These are phyloP conservation scores for Sphaeramia orbicularis DNA, from an alignment of 2,797 vertebrate species.

Conservation along the genomic window DNA sequence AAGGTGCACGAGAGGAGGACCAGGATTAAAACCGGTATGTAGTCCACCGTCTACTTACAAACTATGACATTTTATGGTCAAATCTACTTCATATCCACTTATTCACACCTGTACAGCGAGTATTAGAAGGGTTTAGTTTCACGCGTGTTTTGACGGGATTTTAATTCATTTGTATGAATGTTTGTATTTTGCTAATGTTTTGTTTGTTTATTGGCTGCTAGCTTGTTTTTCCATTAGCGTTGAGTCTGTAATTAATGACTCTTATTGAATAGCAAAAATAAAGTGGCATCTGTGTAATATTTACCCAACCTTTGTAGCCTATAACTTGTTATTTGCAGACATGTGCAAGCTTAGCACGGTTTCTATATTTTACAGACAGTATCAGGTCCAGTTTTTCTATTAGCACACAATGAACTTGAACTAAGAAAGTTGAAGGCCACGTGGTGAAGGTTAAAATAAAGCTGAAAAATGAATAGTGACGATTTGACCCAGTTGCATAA, in stretches of 20 bases:
- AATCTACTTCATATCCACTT: background rate
- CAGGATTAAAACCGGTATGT: conserved; percentile 33
- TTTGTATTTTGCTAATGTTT: background rate
- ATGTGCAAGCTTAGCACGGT: no score
- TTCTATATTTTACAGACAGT: background rate
- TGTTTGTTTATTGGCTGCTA: no score
- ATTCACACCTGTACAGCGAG: background rate
- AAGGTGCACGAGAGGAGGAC: background rate
- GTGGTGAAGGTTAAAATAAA: background rate
- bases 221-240: no score
- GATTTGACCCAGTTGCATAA: conserved; percentile 17
- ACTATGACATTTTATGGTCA: background rate
- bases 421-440: background rate
- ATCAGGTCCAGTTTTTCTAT: background rate
- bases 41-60: background rate
- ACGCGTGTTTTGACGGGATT: background rate
- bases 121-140: background rate
- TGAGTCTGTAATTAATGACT: no score
- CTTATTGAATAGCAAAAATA: no score
- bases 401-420: background rate
- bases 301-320: no score
- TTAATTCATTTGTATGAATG: no score
- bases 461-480: background rate
- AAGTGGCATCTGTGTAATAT: no score
- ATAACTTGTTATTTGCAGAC: no score